Conservation (phyloP, 1,140 invertebrate species). For the Vanessa tameamea region DNA sequence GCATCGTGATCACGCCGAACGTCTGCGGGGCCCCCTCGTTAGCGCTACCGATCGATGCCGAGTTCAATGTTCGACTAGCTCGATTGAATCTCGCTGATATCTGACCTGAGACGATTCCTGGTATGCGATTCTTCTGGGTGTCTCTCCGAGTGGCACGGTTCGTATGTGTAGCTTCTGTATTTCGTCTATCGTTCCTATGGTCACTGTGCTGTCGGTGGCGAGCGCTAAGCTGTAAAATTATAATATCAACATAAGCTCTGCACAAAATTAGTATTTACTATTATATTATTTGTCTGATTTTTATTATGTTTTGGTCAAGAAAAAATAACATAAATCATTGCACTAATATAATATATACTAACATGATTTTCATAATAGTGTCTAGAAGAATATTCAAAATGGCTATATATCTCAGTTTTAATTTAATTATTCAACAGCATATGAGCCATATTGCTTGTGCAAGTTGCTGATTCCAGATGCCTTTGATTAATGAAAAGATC, state of each 20-base stretch:
- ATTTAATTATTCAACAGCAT: too few species aligned
- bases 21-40: conserved; percentile 82
- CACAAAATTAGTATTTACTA: background rate
- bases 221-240: conserved; percentile 88
- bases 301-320: too few species aligned
- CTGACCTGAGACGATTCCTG: conserved; percentile 93
- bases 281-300: background rate
- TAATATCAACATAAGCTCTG: background rate
- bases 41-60: too few species aligned
- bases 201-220: conserved; percentile 95
- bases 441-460: too few species aligned
- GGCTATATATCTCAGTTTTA: too few species aligned
- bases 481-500: too few species aligned
- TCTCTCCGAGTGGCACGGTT: conserved; percentile 96
- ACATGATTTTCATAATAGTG: too few species aligned
- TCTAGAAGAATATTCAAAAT: too few species aligned
- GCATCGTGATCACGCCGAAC: conserved; percentile 95
- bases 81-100: background rate
- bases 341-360: too few species aligned
- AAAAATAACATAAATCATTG: too few species aligned
- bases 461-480: too few species aligned
- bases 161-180: conserved; percentile 99
- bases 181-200: conserved; percentile 99
- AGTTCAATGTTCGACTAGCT: too few species aligned
- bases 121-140: conserved; percentile 95